Evolutionary conservation across 2,113 vertebrate species (phyloP), one percentile per base, ranked within the genome.

Genomic region (Phycodurus eques): DNA sequence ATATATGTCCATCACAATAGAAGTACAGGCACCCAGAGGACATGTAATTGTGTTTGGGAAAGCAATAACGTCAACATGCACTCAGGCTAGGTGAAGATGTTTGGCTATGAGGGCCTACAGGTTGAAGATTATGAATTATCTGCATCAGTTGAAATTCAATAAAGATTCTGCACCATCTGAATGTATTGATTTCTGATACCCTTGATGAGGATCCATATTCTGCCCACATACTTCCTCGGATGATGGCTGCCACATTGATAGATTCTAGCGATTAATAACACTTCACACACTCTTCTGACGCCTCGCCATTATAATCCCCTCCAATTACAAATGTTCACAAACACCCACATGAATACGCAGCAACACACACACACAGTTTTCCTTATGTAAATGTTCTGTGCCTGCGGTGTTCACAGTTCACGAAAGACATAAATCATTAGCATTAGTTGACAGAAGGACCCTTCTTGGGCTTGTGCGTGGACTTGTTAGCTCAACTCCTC

Each of bases 131-230:
- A 77, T 79, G 80, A 72, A 74, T 86, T 81, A 78, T 80, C 65
- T 83, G 42, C 61, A 60, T 77, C 17, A 68, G 72, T 65, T 78
- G 20, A 77, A 79, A 85, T 85, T 85, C 85, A 82, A 84, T 86
- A 78, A n/a, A 75, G 49, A 66, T 84, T 27, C 81, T 82, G 62
- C 74, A 61, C 76, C 60, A 79, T 81, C 67, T 74, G 56, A 57
- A 51, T 67, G 59, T 78, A 67, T 60, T 77, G 74, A 83, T 82
- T 83, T 80, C 60, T 88, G 70, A 89, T 85, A 56, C 42, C 56
- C n/a, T 70, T 80, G 78, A 83, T 79, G 78, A 79, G 67, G 70
- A 62, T 62, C 72, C 62, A 43, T 43, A 51, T 67, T 76, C 68
- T 75, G 70, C 33, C 31, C 35, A 0, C 51, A 80, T 70, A 73